These are phyloP conservation scores for Onthophagus sagittarius DNA, from an alignment of 2,888 invertebrate genomes.

Conservation along the genomic window DNA sequence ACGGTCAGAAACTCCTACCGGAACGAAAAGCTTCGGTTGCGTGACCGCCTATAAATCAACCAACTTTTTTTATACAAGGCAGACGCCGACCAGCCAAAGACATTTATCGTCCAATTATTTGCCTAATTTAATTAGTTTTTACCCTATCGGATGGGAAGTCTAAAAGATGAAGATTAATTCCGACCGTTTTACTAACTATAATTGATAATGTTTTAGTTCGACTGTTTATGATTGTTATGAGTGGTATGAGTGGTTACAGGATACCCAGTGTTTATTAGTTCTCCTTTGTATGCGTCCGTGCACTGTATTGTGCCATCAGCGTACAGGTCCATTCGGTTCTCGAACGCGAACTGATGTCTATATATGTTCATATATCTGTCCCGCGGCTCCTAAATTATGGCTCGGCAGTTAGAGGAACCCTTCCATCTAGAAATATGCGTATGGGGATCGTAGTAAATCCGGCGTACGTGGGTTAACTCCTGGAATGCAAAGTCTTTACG, in stretches of 20 bases:
- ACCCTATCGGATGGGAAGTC: not conserved
- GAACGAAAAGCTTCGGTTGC: conserved; percentile 38
- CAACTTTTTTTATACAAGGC: conserved; percentile 33
- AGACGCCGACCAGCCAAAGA: conserved; percentile 20
- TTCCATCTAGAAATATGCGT: not conserved
- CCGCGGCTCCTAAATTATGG: conserved; percentile 5
- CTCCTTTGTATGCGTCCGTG: conserved; percentile 12
- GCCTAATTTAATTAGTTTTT: conserved; percentile 23
- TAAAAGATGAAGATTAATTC: not conserved
- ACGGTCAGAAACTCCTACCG: conserved; percentile 32
- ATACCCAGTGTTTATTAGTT: conserved; percentile 22
- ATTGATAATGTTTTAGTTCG: not conserved
- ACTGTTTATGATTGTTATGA: conserved; percentile 19
- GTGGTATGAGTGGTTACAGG: conserved; percentile 24
- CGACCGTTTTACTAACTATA: not conserved
- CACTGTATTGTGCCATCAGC: not conserved
- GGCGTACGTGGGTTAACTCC: conserved; percentile 12
- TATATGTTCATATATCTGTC: conserved; percentile 18
- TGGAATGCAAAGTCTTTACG: conserved; percentile 5
- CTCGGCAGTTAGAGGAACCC: conserved; percentile 1
- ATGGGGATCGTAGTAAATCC: conserved; percentile 9
- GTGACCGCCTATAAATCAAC: conserved; percentile 43
- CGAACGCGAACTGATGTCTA: conserved; percentile 19
- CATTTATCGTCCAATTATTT: conserved; percentile 25
- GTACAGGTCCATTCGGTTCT: conserved; percentile 1